A percentile compares a stretch with the other conserved stretches of the same genome.
Evolutionary conservation across 1,140 invertebrate species (phyloP).

Genomic region (Phocides pigmalion): DNA sequence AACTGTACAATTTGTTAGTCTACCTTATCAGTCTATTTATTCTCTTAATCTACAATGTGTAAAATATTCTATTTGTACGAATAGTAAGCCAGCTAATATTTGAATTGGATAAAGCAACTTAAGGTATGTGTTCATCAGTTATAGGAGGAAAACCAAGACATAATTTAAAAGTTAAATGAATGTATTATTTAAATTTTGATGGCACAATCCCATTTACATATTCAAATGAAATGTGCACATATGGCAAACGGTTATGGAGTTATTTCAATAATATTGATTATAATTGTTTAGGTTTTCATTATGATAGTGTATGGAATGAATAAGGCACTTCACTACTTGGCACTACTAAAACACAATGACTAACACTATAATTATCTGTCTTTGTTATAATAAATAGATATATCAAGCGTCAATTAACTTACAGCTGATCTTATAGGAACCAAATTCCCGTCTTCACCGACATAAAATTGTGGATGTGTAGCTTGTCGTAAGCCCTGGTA

Average conservation of each 20-base stretch:
- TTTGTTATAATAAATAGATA: not conserved
- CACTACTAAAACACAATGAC: not conserved
- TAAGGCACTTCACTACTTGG: no score
- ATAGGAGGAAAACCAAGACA: constrained; percentile 1
- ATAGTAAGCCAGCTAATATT: constrained; percentile 15
- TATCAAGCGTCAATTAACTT: constrained; percentile 46
- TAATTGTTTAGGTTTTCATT: no score
- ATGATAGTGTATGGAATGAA: no score
- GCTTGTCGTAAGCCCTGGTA: constrained; percentile 92
- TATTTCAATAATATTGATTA: no score
- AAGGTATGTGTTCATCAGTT: constrained; percentile 1
- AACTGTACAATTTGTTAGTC: constrained; percentile 11
- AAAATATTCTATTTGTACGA: constrained; percentile 2
- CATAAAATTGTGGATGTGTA: constrained; percentile 87
- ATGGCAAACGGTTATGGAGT: not conserved
- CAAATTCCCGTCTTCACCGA: constrained; percentile 86
- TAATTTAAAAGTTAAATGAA: constrained; percentile 1
- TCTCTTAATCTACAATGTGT: not conserved
- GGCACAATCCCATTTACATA: not conserved
- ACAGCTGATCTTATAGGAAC: constrained; percentile 80
- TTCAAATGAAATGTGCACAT: not conserved
- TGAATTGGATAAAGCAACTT: not conserved
- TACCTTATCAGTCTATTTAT: constrained; percentile 20
- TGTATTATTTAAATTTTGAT: not conserved
- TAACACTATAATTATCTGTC: not conserved